A percentile compares a stretch with the other conserved stretches of the same genome.
Conservation (phyloP, 2,888 invertebrate genomes). For the Megamerina dolium region DNA sequence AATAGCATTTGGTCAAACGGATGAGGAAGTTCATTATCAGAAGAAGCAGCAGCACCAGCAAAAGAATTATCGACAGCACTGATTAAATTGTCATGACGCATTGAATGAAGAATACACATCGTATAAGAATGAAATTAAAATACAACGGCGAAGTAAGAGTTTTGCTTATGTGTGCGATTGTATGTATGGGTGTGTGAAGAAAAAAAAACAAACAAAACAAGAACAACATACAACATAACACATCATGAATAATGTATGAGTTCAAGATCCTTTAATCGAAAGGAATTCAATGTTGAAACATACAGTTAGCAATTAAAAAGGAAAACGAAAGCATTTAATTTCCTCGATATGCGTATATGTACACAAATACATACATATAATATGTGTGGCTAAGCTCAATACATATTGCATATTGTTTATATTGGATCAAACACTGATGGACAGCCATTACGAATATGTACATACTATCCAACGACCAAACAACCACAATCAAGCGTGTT, state of each 20-base stretch:
- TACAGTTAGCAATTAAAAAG: background rate
- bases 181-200: constrained; percentile 1
- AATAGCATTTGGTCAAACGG: constrained; percentile 8
- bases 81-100: constrained; percentile 19
- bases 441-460: no score
- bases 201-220: no score
- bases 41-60: constrained; percentile 14
- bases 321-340: constrained; percentile 9
- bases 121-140: background rate
- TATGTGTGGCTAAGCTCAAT: no score
- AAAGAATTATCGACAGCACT: constrained; percentile 5
- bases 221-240: no score
- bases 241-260: constrained; percentile 43
- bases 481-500: no score
- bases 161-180: background rate
- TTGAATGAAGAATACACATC: background rate
- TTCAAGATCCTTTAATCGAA: constrained; percentile 24
- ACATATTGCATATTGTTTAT: no score
- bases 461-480: no score
- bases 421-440: constrained; percentile 11
- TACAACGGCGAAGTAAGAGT: constrained; percentile 2
- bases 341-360: background rate
- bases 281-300: constrained; percentile 1
- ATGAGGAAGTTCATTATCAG: constrained; percentile 26
- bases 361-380: constrained; percentile 3